phyloP scores from a whole-genome alignment of 2,113 vertebrate genomes.

The Gracilinanus agilis region DNA sequence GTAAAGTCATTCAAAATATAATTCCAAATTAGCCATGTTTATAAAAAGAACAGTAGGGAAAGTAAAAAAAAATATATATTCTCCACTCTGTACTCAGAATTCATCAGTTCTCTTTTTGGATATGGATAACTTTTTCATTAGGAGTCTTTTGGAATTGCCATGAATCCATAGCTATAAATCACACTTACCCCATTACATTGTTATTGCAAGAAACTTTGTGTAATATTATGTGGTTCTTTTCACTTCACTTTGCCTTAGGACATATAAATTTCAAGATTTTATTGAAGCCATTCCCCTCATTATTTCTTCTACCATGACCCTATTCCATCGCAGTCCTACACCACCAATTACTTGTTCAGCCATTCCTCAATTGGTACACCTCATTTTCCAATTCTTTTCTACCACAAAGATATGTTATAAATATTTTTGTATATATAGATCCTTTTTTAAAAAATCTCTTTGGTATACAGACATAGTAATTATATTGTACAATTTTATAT shows the following conservation, averaged over 20 bases:
- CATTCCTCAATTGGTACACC: not conserved
- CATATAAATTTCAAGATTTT: not conserved
- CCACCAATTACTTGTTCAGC: not conserved
- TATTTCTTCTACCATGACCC: not conserved
- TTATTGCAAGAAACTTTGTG: not conserved
- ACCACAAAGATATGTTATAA: not conserved
- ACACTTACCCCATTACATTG: not conserved
- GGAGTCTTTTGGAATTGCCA: not conserved
- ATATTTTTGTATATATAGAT: not conserved
- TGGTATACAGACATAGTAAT: not conserved
- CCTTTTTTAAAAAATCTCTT: not conserved
- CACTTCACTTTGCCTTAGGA: not conserved
- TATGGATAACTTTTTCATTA: not conserved
- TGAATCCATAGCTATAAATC: not conserved
- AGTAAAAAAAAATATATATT: not conserved
- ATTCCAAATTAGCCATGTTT: not conserved
- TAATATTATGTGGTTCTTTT: not conserved
- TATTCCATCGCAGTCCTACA: not conserved
- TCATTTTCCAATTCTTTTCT: not conserved
- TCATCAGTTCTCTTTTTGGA: not conserved
- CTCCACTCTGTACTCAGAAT: not conserved
- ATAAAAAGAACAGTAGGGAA: not conserved
- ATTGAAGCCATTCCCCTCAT: not conserved
- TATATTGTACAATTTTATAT: not conserved
- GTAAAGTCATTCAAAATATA: not conserved